These are phyloP conservation scores for Micropoecilia bifurca DNA, from an alignment of 2,797 vertebrate species.

Conservation along the genomic window DNA sequence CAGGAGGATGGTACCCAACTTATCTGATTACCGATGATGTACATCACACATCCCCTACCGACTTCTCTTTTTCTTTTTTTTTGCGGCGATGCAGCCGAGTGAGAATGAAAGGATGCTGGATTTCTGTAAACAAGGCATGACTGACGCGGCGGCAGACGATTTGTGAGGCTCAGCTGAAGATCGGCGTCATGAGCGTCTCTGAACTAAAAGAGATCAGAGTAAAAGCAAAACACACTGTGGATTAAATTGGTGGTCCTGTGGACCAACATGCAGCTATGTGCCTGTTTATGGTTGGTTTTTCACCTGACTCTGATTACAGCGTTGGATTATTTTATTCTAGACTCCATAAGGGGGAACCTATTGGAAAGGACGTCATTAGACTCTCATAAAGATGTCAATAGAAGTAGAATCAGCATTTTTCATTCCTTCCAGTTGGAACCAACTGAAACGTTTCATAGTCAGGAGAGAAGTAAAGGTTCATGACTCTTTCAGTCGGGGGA, in stretches of 20 bases:
- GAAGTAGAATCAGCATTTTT: neutral
- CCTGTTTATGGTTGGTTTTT: neutral
- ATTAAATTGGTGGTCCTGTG: conserved; percentile 3
- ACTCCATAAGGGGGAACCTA: neutral
- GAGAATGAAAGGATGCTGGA: conserved; percentile 47
- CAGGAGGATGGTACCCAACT: conserved; percentile 81
- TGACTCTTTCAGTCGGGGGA: neutral
- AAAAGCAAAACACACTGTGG: conserved; percentile 1
- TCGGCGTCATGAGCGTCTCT: conserved; percentile 65
- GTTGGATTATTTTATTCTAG: neutral
- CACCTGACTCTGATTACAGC: neutral
- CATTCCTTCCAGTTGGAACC: neutral
- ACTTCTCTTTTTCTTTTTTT: conserved; percentile 27
- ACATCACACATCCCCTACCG: conserved; percentile 76
- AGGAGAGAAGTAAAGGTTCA: neutral
- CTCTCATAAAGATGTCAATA: neutral
- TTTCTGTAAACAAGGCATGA: conserved; percentile 77
- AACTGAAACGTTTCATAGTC: neutral
- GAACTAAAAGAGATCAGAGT: conserved; percentile 43
- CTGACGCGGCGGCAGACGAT: conserved; percentile 71
- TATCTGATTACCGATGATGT: conserved; percentile 84
- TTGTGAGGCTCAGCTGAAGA: conserved; percentile 81
- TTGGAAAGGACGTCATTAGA: neutral
- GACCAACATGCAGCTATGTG: conserved; percentile 25
- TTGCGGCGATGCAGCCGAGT: conserved; percentile 51